Conservation (phyloP, 1,140 invertebrate genomes). For the Rhagoletis zephyria region DNA sequence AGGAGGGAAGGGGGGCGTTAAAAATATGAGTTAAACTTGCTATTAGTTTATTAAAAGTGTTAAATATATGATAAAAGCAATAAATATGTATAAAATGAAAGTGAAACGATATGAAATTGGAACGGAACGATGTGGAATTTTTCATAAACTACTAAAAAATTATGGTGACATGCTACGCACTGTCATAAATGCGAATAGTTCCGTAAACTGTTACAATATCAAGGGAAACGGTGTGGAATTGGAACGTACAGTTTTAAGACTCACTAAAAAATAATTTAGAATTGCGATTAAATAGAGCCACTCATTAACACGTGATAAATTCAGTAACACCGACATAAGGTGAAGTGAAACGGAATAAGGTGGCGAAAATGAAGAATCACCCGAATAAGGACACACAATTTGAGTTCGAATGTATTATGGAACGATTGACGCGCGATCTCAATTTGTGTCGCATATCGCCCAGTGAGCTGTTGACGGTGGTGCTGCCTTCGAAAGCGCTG, state of each 20-base stretch:
- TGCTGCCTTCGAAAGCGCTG: conserved; percentile 92
- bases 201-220: too few relatives aligned
- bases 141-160: too few relatives aligned
- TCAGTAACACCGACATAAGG: too few relatives aligned
- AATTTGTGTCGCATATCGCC: conserved; percentile 93
- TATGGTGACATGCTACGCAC: too few relatives aligned
- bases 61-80: not conserved
- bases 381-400: conserved; percentile 87
- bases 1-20: not conserved
- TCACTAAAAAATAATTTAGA: too few relatives aligned
- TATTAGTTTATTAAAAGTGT: too few relatives aligned
- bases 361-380: conserved; percentile 79
- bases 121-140: not conserved
- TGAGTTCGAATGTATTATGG: conserved; percentile 94
- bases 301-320: too few relatives aligned
- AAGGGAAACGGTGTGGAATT: too few relatives aligned
- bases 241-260: too few relatives aligned
- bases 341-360: conserved; percentile 82
- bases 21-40: too few relatives aligned
- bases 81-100: not conserved
- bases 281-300: too few relatives aligned
- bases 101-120: conserved; percentile 30
- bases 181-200: too few relatives aligned
- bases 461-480: conserved; percentile 92
- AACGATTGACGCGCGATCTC: conserved; percentile 88